phyloP scores from a whole-genome alignment of 2,113 vertebrate genomes.

The Ailurus styani region DNA sequence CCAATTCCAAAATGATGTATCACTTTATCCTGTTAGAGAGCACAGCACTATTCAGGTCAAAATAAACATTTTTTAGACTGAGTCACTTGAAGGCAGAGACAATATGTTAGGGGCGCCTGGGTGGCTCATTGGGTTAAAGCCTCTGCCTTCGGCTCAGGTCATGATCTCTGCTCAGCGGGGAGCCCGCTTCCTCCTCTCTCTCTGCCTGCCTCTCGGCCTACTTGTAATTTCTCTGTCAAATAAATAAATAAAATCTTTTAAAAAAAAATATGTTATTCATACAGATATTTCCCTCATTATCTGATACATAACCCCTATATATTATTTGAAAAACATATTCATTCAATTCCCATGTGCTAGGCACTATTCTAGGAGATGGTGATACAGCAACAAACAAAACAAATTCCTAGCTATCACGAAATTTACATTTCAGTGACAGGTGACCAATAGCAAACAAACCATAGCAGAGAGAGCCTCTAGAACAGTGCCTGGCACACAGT shows the following conservation, averaged over 20 bases:
- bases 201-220: too few relatives aligned
- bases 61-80: neutral
- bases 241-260: too few relatives aligned
- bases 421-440: neutral
- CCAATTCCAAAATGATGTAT: slow-evolving; percentile 5
- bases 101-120: too few relatives aligned
- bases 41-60: neutral
- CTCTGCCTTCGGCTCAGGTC: too few relatives aligned
- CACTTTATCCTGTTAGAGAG: neutral
- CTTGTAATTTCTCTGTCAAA: too few relatives aligned
- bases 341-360: neutral
- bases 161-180: too few relatives aligned
- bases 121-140: too few relatives aligned
- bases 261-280: neutral
- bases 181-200: too few relatives aligned
- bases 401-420: neutral
- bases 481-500: neutral
- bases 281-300: neutral
- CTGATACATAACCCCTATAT: neutral
- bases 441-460: neutral
- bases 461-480: neutral
- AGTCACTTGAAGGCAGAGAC: neutral
- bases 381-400: neutral
- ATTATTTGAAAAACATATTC: neutral
- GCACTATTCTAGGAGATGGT: neutral